Conservation (phyloP, 2,888 invertebrate genomes). For the Halictus quadricinctus region DNA sequence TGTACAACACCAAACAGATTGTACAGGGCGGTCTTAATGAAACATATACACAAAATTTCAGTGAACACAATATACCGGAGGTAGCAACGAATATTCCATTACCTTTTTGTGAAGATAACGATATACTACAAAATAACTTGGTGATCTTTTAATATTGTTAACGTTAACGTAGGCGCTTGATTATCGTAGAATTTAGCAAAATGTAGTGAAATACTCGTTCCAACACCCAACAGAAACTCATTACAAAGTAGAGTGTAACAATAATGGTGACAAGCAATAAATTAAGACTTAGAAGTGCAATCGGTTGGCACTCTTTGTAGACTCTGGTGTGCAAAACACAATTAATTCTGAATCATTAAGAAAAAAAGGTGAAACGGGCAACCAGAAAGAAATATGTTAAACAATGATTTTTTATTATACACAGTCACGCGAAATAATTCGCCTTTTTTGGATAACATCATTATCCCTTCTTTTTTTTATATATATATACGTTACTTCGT, state of each 20-base stretch:
- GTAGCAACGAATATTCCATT: not conserved
- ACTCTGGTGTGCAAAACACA: slow-evolving; percentile 10
- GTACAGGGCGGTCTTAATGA: slow-evolving; percentile 23
- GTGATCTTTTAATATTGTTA: not conserved
- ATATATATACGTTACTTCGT: slow-evolving; percentile 62
- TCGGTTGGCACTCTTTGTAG: slow-evolving; percentile 54
- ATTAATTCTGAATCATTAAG: slow-evolving; percentile 10
- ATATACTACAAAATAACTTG: not conserved
- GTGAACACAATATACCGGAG: slow-evolving; percentile 60
- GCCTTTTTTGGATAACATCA: slow-evolving; percentile 63
- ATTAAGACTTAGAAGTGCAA: slow-evolving; percentile 46
- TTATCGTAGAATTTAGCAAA: not conserved
- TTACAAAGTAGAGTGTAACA: slow-evolving; percentile 29
- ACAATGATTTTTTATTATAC: slow-evolving; percentile 71
- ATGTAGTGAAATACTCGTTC: not conserved
- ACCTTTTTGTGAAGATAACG: not conserved
- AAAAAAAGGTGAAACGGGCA: slow-evolving; percentile 39
- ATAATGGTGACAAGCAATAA: slow-evolving; percentile 35
- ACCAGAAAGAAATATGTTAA: slow-evolving; percentile 53
- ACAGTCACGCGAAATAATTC: slow-evolving; percentile 72
- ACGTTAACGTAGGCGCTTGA: not conserved
- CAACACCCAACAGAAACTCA: slow-evolving; percentile 31
- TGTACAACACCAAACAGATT: not conserved
- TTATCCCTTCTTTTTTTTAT: slow-evolving; percentile 41
- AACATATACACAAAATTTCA: slow-evolving; percentile 40